Evolutionary conservation across 2,113 vertebrate genomes (phyloP).

Genomic region (Ceyx cyanopectus): DNA sequence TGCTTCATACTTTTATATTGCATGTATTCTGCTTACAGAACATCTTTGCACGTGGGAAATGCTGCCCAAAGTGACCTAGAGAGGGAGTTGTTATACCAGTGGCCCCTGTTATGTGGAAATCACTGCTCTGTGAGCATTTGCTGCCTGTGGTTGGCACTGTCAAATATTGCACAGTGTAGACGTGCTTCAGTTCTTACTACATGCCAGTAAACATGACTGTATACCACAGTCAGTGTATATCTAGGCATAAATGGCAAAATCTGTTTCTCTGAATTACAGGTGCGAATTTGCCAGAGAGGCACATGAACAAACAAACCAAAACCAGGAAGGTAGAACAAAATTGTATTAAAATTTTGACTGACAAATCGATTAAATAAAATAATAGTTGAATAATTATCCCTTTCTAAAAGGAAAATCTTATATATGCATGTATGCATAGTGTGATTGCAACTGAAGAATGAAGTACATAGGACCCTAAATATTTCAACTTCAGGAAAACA

Average conservation of each 20-base stretch:
- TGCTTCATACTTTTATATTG: neutral
- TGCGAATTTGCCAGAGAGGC: neutral
- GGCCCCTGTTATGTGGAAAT: fast-evolving
- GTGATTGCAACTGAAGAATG: neutral
- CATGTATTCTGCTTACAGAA: neutral
- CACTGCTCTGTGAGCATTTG: neutral
- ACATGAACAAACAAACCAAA: neutral
- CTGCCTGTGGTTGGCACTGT: neutral
- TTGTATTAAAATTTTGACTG: neutral
- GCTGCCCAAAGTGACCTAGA: neutral
- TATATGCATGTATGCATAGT: neutral
- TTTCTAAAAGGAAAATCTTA: neutral
- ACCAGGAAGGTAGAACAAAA: neutral
- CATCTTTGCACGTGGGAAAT: neutral
- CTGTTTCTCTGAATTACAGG: neutral
- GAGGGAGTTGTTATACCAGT: neutral
- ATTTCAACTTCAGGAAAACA: neutral
- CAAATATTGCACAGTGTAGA: neutral
- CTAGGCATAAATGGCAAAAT: neutral
- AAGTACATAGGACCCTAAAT: neutral
- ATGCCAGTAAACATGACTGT: neutral
- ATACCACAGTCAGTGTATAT: neutral
- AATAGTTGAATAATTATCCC: neutral
- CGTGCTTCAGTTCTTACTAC: neutral
- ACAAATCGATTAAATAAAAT: neutral